A percentile compares a stretch with the other conserved stretches of the same genome.
These are phyloP conservation scores for Biston stratarius DNA, from an alignment of 2,888 invertebrate species.

Conservation along the genomic window DNA sequence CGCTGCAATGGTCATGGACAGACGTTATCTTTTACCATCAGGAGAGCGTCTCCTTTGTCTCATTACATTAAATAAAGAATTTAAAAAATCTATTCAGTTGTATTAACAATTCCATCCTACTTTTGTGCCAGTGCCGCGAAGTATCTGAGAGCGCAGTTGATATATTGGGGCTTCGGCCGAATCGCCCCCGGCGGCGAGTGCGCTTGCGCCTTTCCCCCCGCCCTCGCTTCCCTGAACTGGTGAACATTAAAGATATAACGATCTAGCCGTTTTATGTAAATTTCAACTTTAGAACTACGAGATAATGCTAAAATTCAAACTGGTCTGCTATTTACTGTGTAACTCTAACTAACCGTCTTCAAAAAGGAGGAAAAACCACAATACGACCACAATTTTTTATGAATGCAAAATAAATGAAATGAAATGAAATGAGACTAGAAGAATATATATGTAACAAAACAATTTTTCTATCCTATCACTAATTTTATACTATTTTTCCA, in stretches of 20 bases:
- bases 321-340: background rate
- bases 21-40: too few species aligned
- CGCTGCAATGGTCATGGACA: too few species aligned
- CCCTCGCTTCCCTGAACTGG: slow-evolving; percentile 3
- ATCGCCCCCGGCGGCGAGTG: slow-evolving; percentile 70
- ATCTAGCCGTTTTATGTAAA: background rate
- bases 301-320: background rate
- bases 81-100: background rate
- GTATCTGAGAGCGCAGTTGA: slow-evolving; percentile 77
- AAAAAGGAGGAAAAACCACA: too few species aligned
- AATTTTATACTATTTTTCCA: too few species aligned
- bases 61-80: too few species aligned
- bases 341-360: too few species aligned
- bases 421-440: too few species aligned
- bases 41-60: too few species aligned
- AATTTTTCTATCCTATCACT: too few species aligned
- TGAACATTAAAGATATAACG: slow-evolving; percentile 13
- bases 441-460: too few species aligned
- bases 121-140: slow-evolving; percentile 60
- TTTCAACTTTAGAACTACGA: background rate
- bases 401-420: too few species aligned
- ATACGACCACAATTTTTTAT: too few species aligned
- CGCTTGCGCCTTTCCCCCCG: slow-evolving; percentile 15
- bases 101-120: slow-evolving; percentile 54
- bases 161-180: slow-evolving; percentile 80